Percentiles rank a stretch among this genome's conserved stretches.
Conservation (phyloP, 2,113 vertebrate species). For the Mesembrinibis cayennensis region DNA sequence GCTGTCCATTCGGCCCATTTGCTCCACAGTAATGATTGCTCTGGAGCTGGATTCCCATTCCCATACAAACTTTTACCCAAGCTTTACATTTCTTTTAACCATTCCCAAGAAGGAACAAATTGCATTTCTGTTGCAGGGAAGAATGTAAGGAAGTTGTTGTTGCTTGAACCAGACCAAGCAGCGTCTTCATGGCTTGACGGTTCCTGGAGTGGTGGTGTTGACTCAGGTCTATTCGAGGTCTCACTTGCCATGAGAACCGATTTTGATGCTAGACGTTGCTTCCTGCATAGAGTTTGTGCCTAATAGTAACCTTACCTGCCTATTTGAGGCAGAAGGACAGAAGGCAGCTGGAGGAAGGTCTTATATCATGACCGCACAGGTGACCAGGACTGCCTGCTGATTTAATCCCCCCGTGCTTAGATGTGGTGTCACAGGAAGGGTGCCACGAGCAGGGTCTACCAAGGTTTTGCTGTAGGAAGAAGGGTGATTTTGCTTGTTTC, state of each 20-base stretch:
- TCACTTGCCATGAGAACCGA: not conserved
- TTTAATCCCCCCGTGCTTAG: not conserved
- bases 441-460: accelerated
- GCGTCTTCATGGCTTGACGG: not conserved
- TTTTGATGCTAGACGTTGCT: not conserved
- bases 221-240: not conserved
- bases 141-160: not conserved
- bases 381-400: not conserved
- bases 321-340: not conserved
- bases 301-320: not conserved
- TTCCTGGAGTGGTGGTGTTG: not conserved
- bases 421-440: not conserved
- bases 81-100: not conserved
- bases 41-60: not conserved
- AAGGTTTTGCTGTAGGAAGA: not conserved
- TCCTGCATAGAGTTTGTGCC: not conserved
- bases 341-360: not conserved
- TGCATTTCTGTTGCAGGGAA: not conserved
- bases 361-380: accelerated
- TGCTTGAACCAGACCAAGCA: not conserved
- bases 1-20: not conserved
- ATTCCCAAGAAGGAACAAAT: not conserved
- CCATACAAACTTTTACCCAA: not conserved
- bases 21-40: accelerated
- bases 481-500: not conserved